Evolutionary conservation across 2,797 vertebrate species (phyloP).

Genomic region (Phoebastria nigripes): DNA sequence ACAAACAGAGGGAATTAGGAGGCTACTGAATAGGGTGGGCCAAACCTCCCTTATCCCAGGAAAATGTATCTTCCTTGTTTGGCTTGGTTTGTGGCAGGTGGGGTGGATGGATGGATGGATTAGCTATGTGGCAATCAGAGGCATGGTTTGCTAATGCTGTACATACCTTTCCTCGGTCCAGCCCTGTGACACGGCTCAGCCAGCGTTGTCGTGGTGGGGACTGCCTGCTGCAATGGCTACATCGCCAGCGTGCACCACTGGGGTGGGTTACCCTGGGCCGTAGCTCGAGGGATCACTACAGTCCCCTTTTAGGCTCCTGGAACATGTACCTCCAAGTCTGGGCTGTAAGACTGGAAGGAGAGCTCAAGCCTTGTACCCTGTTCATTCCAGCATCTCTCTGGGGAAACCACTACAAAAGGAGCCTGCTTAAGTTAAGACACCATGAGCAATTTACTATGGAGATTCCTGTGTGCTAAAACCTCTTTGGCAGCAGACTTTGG

Average conservation of each 20-base stretch:
- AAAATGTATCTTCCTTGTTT: not conserved
- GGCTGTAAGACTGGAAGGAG: not conserved
- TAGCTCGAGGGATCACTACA: rapidly evolving
- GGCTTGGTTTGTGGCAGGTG: not conserved
- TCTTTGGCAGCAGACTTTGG: not conserved
- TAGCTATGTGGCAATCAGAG: not conserved
- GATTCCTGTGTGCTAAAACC: not conserved
- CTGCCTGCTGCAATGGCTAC: not conserved
- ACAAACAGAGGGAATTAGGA: not conserved
- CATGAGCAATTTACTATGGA: not conserved
- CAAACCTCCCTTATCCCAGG: not conserved
- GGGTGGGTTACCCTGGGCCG: rapidly evolving
- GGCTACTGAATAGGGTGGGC: not conserved
- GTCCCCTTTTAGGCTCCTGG: not conserved
- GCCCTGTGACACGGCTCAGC: not conserved
- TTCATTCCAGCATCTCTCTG: not conserved
- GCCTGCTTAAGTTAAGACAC: not conserved
- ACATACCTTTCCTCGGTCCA: not conserved
- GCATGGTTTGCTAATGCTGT: not conserved
- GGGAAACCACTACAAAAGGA: not conserved
- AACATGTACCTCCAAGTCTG: not conserved
- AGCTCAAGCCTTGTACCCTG: not conserved
- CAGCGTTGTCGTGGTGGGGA: not conserved
- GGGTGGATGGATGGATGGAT: not conserved
- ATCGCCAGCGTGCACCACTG: not conserved